Conservation (phyloP, 2,888 invertebrate genomes). For the Pterostichus niger region DNA sequence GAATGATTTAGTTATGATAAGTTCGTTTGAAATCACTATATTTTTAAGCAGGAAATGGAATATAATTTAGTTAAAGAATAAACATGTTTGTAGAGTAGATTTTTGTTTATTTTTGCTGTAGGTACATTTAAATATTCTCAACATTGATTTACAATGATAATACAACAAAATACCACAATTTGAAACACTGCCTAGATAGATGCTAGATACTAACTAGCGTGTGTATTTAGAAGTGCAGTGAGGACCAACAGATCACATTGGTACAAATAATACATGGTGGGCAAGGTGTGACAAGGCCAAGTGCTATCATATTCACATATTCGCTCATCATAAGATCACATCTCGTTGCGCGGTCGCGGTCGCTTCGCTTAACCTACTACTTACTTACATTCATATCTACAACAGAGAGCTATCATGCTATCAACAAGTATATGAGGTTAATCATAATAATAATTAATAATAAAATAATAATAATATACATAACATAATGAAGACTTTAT, state of each 20-base stretch:
- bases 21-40: no score
- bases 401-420: slow-evolving; percentile 65
- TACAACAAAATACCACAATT: slow-evolving; percentile 64
- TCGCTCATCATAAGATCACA: slow-evolving; percentile 21
- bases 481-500: slow-evolving; percentile 75
- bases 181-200: slow-evolving; percentile 65
- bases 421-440: slow-evolving; percentile 65
- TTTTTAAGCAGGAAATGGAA: no score
- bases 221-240: slow-evolving; percentile 61
- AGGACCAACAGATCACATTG: slow-evolving; percentile 39
- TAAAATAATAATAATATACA: slow-evolving; percentile 70
- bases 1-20: no score
- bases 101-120: slow-evolving; percentile 64
- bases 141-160: slow-evolving; percentile 62
- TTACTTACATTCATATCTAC: slow-evolving; percentile 19
- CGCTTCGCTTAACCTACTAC: slow-evolving; percentile 42
- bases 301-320: slow-evolving; percentile 38
- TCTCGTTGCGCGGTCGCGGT: slow-evolving; percentile 7
- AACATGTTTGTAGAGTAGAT: slow-evolving; percentile 24
- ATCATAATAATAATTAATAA: slow-evolving; percentile 71
- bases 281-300: slow-evolving; percentile 40
- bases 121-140: slow-evolving; percentile 62
- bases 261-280: slow-evolving; percentile 32
- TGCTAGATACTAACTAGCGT: slow-evolving; percentile 62
- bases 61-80: neutral